Evolutionary conservation across 2,888 invertebrate genomes (phyloP).

Genomic region (Ichneumoninae sp.): DNA sequence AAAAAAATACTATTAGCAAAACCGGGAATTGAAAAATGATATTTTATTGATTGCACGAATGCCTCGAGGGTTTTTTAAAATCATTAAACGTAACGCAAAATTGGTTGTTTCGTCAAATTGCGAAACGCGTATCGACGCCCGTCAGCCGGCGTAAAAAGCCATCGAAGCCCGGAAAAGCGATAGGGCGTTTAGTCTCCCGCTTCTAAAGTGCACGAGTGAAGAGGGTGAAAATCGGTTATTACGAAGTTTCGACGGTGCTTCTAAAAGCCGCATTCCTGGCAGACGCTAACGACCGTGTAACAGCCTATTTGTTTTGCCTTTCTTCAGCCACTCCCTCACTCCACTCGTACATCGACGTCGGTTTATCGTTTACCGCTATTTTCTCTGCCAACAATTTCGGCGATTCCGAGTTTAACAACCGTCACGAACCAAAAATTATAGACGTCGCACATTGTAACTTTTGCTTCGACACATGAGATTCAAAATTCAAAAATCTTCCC

Average conservation of each 20-base stretch:
- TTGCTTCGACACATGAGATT: conserved; percentile 22
- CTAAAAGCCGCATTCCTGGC: conserved; percentile 28
- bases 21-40: neutral
- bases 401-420: conserved; percentile 61
- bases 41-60: neutral
- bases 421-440: conserved; percentile 56
- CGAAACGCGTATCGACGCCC: neutral
- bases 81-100: neutral
- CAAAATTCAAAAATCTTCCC: conserved; percentile 9
- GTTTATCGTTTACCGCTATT: conserved; percentile 62
- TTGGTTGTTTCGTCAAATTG: neutral
- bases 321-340: conserved; percentile 13
- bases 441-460: conserved; percentile 42
- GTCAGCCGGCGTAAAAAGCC: neutral
- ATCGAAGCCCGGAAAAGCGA: neutral
- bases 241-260: neutral
- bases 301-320: conserved; percentile 52
- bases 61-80: neutral
- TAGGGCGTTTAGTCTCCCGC: neutral
- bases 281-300: conserved; percentile 56
- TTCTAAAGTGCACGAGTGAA: neutral
- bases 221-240: conserved; percentile 18
- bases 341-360: conserved; percentile 39
- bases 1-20: no score
- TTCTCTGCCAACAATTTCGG: conserved; percentile 60